A percentile compares a stretch with the other conserved stretches of the same genome.
phyloP scores from a whole-genome alignment of 2,888 invertebrate species.

The Alitta virens region DNA sequence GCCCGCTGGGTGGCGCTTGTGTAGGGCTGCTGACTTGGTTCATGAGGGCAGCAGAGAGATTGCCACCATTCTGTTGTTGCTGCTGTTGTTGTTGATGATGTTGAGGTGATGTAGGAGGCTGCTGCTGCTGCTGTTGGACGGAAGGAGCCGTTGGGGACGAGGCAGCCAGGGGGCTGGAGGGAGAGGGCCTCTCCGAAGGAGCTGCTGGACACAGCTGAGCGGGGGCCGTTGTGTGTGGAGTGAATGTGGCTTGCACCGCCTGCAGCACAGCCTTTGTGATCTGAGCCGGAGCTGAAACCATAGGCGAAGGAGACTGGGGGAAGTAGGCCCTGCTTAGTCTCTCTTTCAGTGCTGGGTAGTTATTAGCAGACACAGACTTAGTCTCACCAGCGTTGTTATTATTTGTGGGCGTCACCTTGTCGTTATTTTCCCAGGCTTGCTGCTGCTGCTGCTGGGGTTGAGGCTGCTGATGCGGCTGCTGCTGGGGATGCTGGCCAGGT shows the following conservation, averaged over 20 bases:
- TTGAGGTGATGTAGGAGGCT: neutral
- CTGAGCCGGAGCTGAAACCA: constrained; percentile 2
- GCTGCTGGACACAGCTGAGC: no score
- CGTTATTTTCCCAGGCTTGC: neutral
- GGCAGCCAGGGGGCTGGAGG: no score
- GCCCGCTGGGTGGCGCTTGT: constrained; percentile 3
- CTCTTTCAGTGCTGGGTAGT: constrained; percentile 16
- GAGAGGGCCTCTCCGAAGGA: no score
- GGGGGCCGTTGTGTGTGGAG: no score
- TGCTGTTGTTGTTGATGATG: neutral
- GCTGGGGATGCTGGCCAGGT: neutral
- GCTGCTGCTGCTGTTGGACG: no score
- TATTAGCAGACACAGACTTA: neutral
- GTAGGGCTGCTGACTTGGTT: neutral
- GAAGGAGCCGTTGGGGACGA: no score
- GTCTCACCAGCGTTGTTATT: constrained; percentile 11
- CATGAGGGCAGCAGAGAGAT: no score
- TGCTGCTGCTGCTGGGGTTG: constrained; percentile 7
- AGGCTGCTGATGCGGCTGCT: neutral
- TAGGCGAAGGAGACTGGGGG: neutral
- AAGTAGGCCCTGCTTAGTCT: constrained; percentile 9
- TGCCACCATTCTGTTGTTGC: neutral
- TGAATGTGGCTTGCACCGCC: no score
- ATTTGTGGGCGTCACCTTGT: neutral
- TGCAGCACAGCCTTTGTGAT: no score